These are phyloP conservation scores for Geopemphigus sp. DNA, from an alignment of 1,140 invertebrate genomes.

Conservation along the genomic window DNA sequence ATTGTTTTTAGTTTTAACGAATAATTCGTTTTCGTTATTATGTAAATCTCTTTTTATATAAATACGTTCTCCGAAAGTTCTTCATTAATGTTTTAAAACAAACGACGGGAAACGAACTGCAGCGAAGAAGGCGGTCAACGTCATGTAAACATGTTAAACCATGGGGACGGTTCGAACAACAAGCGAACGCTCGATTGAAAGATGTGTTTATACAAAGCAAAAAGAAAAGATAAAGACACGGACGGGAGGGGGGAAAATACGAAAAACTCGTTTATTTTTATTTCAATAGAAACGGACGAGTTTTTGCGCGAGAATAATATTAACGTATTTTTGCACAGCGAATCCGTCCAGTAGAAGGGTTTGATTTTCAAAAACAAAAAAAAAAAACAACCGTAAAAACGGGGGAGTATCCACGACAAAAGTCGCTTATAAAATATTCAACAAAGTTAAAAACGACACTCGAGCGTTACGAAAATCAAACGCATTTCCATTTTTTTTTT, in stretches of 20 bases:
- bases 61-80: background rate
- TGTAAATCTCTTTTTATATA: too few species aligned
- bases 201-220: constrained; percentile 23
- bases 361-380: constrained; percentile 24
- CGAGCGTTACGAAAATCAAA: constrained; percentile 33
- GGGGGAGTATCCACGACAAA: constrained; percentile 17
- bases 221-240: background rate
- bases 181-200: constrained; percentile 5
- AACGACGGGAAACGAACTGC: background rate
- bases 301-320: constrained; percentile 30
- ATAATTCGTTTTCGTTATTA: too few species aligned
- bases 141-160: constrained; percentile 29
- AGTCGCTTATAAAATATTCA: constrained; percentile 47
- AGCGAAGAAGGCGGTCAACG: constrained; percentile 18
- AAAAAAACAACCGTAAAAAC: constrained; percentile 21
- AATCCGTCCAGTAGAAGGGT: constrained; percentile 31
- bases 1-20: too few species aligned
- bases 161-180: background rate
- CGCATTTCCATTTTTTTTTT: constrained; percentile 35
- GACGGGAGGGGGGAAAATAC: too few species aligned
- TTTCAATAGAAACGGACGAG: constrained; percentile 12
- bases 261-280: constrained; percentile 35
- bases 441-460: constrained; percentile 22
- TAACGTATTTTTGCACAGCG: constrained; percentile 28
- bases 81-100: constrained; percentile 1